These are phyloP conservation scores for Catocala fraxini DNA, from an alignment of 2,888 invertebrate species.

Conservation along the genomic window DNA sequence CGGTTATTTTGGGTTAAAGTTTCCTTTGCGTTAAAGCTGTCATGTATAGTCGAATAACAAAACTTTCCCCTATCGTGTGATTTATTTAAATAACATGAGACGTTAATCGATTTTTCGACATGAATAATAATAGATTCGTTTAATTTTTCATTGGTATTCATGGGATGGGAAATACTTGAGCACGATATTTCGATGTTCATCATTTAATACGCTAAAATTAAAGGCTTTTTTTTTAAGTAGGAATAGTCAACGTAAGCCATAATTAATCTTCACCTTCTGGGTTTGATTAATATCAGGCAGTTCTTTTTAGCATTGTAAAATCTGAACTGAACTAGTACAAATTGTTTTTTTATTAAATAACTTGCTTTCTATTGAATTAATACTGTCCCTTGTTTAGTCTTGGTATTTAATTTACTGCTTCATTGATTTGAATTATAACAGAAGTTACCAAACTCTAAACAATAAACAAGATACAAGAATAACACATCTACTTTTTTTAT, in stretches of 20 bases:
- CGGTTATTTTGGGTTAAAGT: too few species aligned
- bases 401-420: too few species aligned
- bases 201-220: neutral
- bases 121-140: conserved; percentile 8
- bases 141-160: conserved; percentile 5
- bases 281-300: too few species aligned
- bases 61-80: neutral
- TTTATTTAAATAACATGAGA: conserved; percentile 4
- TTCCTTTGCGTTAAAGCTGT: neutral
- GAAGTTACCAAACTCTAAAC: neutral
- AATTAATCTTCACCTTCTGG: too few species aligned
- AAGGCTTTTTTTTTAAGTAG: too few species aligned
- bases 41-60: neutral
- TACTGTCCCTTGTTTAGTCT: too few species aligned
- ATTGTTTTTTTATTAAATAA: too few species aligned
- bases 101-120: neutral
- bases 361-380: too few species aligned
- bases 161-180: neutral
- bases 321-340: too few species aligned
- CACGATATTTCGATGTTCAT: neutral
- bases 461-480: conserved; percentile 13
- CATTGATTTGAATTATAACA: too few species aligned
- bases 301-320: too few species aligned
- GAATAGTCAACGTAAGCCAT: too few species aligned
- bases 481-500: conserved; percentile 9